Conservation (phyloP, 1,140 invertebrate species). For the Pissodes strobi region DNA sequence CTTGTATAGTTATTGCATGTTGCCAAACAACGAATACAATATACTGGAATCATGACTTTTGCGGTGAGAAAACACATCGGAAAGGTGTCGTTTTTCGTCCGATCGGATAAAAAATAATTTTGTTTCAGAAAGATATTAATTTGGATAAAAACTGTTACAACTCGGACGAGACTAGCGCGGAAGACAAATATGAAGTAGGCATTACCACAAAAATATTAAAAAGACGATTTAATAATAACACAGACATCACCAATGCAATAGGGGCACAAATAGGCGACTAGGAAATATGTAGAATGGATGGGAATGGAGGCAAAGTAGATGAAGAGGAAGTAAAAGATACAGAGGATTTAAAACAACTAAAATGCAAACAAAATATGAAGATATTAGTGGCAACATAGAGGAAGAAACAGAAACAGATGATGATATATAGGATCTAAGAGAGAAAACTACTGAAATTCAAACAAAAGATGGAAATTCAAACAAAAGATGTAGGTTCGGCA, state of each 20-base stretch:
- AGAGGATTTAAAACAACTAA: background rate
- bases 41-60: no score
- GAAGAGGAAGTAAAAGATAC: background rate
- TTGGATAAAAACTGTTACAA: background rate
- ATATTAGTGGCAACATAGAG: background rate
- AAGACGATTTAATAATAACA: background rate
- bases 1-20: no score
- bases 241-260: background rate
- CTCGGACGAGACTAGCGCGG: background rate
- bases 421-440: background rate
- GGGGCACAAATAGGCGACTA: background rate
- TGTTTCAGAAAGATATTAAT: constrained; percentile 31
- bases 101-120: no score
- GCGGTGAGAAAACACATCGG: no score
- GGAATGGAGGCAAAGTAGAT: background rate
- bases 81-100: no score
- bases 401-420: background rate
- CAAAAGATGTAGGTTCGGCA: background rate
- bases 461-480: background rate
- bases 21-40: no score
- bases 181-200: no score
- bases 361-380: background rate
- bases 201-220: background rate
- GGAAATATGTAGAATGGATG: background rate
- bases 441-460: background rate